A percentile compares a stretch with the other conserved stretches of the same genome.
Conservation (phyloP, 2,888 invertebrate species). For the Andrena chrysosceles region DNA sequence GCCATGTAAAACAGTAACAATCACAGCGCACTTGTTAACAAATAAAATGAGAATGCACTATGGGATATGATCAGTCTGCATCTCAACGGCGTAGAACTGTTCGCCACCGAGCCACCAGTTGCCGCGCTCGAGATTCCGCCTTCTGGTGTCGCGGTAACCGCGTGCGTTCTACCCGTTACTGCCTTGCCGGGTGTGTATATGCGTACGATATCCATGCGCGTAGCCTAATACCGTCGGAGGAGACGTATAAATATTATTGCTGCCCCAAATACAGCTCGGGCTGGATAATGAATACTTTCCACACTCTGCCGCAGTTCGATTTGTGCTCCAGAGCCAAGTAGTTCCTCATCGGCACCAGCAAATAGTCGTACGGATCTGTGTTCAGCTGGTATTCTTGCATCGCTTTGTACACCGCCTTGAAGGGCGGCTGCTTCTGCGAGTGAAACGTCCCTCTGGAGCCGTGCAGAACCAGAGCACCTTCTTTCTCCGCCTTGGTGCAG, state of each 20-base stretch:
- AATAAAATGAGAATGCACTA: conserved; percentile 64
- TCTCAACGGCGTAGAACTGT: conserved; percentile 33
- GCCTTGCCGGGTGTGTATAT: not conserved
- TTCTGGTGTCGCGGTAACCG: no score
- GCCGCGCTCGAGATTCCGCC: no score
- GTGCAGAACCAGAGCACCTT: conserved; percentile 94
- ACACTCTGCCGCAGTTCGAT: conserved; percentile 89
- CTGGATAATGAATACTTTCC: conserved; percentile 85
- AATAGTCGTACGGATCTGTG: conserved; percentile 87
- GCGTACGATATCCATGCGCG: conserved; percentile 15
- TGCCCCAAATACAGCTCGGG: conserved; percentile 78
- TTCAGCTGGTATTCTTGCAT: conserved; percentile 90
- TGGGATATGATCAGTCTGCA: conserved; percentile 60
- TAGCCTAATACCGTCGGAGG: conserved; percentile 30
- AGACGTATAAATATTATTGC: conserved; percentile 39
- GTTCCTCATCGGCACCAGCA: conserved; percentile 87
- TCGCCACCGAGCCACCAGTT: not conserved
- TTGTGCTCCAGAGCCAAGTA: conserved; percentile 86
- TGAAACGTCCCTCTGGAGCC: conserved; percentile 96
- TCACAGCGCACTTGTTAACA: conserved; percentile 69
- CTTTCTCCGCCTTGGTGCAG: conserved; percentile 89
- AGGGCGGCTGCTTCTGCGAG: conserved; percentile 93
- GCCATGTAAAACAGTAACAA: conserved; percentile 64
- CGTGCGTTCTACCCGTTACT: conserved; percentile 38
- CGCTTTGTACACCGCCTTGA: conserved; percentile 90